These are phyloP conservation scores for Meriones unguiculatus DNA, from an alignment of 2,113 vertebrate genomes.

Conservation along the genomic window DNA sequence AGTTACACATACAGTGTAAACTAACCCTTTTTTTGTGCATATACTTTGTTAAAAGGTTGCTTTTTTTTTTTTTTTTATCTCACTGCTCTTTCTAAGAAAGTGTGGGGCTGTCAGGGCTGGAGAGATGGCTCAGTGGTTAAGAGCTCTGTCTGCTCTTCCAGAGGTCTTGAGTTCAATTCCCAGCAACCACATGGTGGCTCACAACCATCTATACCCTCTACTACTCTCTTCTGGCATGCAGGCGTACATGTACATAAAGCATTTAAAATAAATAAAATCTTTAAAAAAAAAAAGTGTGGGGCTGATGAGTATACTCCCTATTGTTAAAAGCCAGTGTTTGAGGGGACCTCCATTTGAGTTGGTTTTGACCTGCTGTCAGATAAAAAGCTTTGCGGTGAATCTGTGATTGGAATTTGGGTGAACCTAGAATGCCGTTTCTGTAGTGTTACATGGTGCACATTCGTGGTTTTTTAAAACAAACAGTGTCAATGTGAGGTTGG, in stretches of 20 bases:
- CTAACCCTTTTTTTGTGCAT: constrained; percentile 26
- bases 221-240: too few relatives aligned
- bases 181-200: too few relatives aligned
- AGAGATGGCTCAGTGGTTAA: too few relatives aligned
- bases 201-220: too few relatives aligned
- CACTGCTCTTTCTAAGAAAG: constrained; percentile 23
- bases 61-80: neutral
- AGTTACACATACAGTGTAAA: neutral
- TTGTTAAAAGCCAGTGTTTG: constrained; percentile 40
- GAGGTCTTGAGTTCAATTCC: too few relatives aligned
- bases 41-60: constrained; percentile 35
- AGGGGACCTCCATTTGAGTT: constrained; percentile 34
- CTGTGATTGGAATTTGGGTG: constrained; percentile 41
- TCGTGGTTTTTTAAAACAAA: neutral
- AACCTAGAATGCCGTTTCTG: constrained; percentile 46
- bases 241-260: too few relatives aligned
- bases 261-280: too few relatives aligned
- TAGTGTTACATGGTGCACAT: neutral
- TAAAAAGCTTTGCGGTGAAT: constrained; percentile 51
- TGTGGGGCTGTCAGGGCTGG: too few relatives aligned
- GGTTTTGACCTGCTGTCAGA: constrained; percentile 36
- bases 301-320: neutral
- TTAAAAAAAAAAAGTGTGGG: neutral
- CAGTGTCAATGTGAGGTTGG: rapidly evolving
- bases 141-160: too few relatives aligned